Base-by-base conservation (phyloP, 2,888 invertebrate genomes). In the Epicampocera succincta region DNA sequence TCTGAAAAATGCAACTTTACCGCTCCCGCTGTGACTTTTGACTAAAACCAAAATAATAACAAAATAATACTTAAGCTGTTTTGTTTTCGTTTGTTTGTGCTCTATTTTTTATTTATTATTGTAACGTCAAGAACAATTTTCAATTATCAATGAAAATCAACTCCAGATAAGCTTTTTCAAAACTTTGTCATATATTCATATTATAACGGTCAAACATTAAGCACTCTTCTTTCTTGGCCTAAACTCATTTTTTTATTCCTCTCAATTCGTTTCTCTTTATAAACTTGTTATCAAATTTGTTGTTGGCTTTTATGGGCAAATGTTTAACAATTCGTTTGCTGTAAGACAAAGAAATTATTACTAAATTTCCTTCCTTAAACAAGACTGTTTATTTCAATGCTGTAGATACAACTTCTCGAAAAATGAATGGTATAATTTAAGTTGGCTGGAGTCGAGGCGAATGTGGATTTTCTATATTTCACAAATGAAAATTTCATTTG, bases 11-110 rank as follows among this genome's bases (percentile, higher is more conserved):
- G 44, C 54, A 63, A 74, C 79, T 54, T 68, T 63, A 40, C 38
- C 61, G 69, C 5, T 80, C 44, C 63, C 69, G n/a, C 46, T n/a
- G 13, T 44, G 4, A 3, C 33, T 48, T 38, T 63, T 40, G 33
- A 79, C 79, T 79, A 42, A 42, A 76, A 44, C 4, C 8, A 48
- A 54, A 54, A 48, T 25, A 46, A 19, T 48, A 33, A 15, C 11
- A 17, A 63, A 48, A 52, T 0, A 17, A 19, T 52, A 60, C 50
- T 33, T 44, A 4, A 21, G 38, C 33, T 44, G 2, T 58, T 46
- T 65, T 58, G 29, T 69, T 33, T 48, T 40, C n/a, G n/a, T n/a
- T n/a, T n/a, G n/a, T n/a, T 46, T 8, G 46, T n/a, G 25, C n/a
- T n/a, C 15, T 50, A 38, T 50, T 40, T 21, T 25, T 52, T 66